Conservation (phyloP, 1,140 invertebrate species). For the Marisa cornuarietis region DNA sequence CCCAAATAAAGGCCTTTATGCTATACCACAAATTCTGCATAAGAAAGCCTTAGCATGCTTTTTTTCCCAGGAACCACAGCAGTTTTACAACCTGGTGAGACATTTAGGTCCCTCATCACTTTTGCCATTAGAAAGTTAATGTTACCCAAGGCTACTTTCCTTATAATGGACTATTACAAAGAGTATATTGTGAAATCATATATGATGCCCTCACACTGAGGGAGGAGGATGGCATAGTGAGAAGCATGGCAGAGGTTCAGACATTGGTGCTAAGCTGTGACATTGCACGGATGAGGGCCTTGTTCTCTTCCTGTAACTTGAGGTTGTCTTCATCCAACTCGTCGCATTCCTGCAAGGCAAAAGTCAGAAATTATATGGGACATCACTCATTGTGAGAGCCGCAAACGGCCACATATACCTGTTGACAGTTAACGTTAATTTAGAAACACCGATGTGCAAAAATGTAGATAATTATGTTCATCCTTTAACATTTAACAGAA, state of each 20-base stretch:
- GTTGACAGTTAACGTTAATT: neutral
- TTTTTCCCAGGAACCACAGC: no score
- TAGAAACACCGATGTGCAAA: slow-evolving; percentile 27
- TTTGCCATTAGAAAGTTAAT: neutral
- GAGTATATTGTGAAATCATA: neutral
- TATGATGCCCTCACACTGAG: neutral
- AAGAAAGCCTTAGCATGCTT: no score
- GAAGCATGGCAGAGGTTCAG: neutral
- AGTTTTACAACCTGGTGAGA: slow-evolving; percentile 10
- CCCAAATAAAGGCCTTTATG: no score
- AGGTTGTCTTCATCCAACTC: slow-evolving; percentile 65
- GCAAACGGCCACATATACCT: neutral
- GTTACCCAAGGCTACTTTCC: neutral
- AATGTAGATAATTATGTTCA: slow-evolving; percentile 32
- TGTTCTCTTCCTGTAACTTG: slow-evolving; percentile 69
- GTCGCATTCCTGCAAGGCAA: slow-evolving; percentile 63
- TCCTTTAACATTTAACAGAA: slow-evolving; percentile 12
- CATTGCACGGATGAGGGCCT: slow-evolving; percentile 69
- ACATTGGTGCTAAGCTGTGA: slow-evolving; percentile 62
- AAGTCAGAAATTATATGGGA: slow-evolving; percentile 2
- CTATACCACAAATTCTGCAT: no score
- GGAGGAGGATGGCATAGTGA: neutral
- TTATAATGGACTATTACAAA: neutral
- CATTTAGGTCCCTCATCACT: neutral
- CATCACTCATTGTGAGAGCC: neutral